These are phyloP conservation scores for Trochalopteron elliotii DNA, from an alignment of 2,113 vertebrate species.

Conservation along the genomic window DNA sequence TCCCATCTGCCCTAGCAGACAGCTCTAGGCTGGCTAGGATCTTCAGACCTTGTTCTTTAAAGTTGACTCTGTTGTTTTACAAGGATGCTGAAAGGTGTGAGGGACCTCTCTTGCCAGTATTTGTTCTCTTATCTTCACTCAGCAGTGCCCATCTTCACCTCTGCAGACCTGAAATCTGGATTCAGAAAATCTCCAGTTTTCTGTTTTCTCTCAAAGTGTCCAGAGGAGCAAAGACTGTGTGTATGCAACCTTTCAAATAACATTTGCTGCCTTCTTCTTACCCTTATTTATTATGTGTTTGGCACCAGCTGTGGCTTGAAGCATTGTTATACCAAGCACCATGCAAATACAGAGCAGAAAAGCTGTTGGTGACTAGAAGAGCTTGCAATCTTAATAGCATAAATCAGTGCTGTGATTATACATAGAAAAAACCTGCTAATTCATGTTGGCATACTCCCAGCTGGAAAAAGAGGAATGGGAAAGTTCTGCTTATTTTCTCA, in stretches of 20 bases:
- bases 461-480: background rate
- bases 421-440: background rate
- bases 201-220: background rate
- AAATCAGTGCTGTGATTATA: background rate
- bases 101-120: background rate
- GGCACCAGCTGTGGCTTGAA: background rate
- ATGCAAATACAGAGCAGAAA: constrained; percentile 12
- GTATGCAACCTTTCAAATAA: background rate
- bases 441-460: background rate
- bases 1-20: background rate
- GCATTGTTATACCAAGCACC: background rate
- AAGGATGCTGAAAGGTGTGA: background rate
- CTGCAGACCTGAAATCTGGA: background rate
- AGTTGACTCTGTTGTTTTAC: background rate
- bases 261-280: background rate
- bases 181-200: background rate
- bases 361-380: background rate
- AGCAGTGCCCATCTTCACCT: background rate
- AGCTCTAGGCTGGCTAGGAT: background rate
- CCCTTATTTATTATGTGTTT: constrained; percentile 7
- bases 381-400: background rate
- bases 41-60: background rate
- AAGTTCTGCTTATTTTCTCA: background rate
- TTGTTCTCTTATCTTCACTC: background rate
- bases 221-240: background rate